Percentiles rank a stretch among this genome's conserved stretches.
Conservation (phyloP, 2,797 vertebrate genomes). For the Alcedo atthis region DNA sequence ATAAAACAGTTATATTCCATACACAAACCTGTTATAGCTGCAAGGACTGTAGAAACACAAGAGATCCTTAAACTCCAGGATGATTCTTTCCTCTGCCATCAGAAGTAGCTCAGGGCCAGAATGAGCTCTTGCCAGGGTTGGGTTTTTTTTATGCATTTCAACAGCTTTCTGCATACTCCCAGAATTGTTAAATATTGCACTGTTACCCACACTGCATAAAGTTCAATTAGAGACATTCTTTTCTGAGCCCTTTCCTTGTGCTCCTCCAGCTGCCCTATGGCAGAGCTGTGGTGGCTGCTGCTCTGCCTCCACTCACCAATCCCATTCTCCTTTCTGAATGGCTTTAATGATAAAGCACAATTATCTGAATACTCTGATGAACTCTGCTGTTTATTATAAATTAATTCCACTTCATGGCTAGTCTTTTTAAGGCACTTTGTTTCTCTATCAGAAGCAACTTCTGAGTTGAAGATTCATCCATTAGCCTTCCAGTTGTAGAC, state of each 20-base stretch:
- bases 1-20: constrained; percentile 24
- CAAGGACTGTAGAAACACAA: not conserved
- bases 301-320: constrained; percentile 3
- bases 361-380: constrained; percentile 9
- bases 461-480: not conserved
- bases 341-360: constrained; percentile 10
- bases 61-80: not conserved
- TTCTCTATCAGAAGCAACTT: not conserved
- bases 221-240: constrained; percentile 37
- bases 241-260: not conserved
- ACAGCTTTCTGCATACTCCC: constrained; percentile 36
- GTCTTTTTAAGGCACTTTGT: not conserved
- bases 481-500: not conserved
- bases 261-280: constrained; percentile 27
- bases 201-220: constrained; percentile 12
- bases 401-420: not conserved
- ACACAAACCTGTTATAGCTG: constrained; percentile 12
- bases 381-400: constrained; percentile 18
- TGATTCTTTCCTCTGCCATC: not conserved
- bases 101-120: constrained; percentile 15
- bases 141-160: not conserved
- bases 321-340: constrained; percentile 5
- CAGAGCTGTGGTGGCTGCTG: not conserved
- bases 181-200: constrained; percentile 48
- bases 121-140: not conserved